Percentiles rank a stretch among this genome's conserved stretches.
These are phyloP conservation scores for Anseranas semipalmata DNA, from an alignment of 2,113 vertebrate species.

Conservation along the genomic window DNA sequence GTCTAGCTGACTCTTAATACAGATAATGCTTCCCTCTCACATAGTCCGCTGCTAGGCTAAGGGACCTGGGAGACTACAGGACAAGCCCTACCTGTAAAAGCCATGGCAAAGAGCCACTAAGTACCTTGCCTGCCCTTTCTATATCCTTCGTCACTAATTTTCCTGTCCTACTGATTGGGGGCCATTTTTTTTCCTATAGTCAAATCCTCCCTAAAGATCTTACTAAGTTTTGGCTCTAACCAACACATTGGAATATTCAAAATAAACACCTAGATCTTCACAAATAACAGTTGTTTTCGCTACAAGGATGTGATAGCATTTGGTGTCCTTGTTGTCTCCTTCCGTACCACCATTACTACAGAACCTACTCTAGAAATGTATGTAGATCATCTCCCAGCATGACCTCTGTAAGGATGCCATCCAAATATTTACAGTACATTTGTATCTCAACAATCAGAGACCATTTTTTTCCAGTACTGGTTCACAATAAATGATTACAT, in stretches of 20 bases:
- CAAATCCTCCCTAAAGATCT: background rate
- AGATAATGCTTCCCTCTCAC: background rate
- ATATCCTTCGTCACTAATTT: background rate
- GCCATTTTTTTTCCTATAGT: background rate
- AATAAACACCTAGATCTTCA: background rate
- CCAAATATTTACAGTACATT: background rate
- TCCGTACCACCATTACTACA: background rate
- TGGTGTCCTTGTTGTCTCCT: background rate
- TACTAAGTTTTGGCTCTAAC: background rate
- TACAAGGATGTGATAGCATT: background rate
- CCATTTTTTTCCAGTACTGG: background rate
- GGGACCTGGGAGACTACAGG: background rate
- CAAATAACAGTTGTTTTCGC: background rate
- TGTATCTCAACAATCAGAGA: background rate
- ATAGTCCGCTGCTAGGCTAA: background rate
- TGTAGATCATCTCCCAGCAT: background rate
- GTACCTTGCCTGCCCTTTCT: accelerated
- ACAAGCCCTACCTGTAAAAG: background rate
- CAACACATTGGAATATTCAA: background rate
- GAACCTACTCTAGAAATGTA: background rate
- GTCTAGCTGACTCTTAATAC: background rate
- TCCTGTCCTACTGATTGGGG: background rate
- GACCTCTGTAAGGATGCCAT: background rate
- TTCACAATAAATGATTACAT: background rate
- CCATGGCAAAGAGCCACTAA: background rate